Base-by-base conservation (phyloP, 2,113 vertebrate genomes). In the Eudyptes chrysolophus region DNA sequence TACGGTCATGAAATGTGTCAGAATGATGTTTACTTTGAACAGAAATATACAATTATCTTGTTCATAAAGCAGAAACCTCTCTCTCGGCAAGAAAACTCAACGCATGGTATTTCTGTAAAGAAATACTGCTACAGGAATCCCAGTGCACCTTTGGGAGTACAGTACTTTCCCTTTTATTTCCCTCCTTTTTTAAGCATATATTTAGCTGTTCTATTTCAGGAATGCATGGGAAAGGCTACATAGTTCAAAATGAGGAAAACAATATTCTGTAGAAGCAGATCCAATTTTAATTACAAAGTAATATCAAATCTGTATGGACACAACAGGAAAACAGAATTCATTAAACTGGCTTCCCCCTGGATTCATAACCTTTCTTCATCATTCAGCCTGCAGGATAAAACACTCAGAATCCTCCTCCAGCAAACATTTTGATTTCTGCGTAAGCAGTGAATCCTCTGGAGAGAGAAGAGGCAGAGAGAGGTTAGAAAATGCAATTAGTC, bases 41-140 rank as follows among this genome's bases (percentile, higher is more conserved):
- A 96, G 44, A 94, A 96, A 84, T 83, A 94, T 5, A 95, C 49
- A 72, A 85, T 94, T 89, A 89, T 48, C 46, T 89, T 95, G 62
- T 54, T 92, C 83, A 74, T 52, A 80, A 95, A 92, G 62, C 49
- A 96, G 62, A 95, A 96, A 76, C 19, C 25, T 61, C 29, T 68
- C 58, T 83, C 57, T 52, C 7, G 1, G 54, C 36, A 96, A 66
- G 62, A 69, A 83, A 92, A 81, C 16, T 61, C 54, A 49, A 58
- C 16, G 71, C 62, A 66, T 4, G 5, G 5, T 79, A 85, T 80
- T 95, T 77, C 70, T 51, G 26, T n/a, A 89, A 69, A 89, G 57
- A 96, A 87, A 93, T 62, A 72, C 32, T 83, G 40, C 29, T 79
- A 55, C 30, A 66, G 46, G 49, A 82, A 90, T 76, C 30, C 34